Conservation (phyloP, 35 echinoderm and acorn worm species). For the Lytechinus variegatus region DNA sequence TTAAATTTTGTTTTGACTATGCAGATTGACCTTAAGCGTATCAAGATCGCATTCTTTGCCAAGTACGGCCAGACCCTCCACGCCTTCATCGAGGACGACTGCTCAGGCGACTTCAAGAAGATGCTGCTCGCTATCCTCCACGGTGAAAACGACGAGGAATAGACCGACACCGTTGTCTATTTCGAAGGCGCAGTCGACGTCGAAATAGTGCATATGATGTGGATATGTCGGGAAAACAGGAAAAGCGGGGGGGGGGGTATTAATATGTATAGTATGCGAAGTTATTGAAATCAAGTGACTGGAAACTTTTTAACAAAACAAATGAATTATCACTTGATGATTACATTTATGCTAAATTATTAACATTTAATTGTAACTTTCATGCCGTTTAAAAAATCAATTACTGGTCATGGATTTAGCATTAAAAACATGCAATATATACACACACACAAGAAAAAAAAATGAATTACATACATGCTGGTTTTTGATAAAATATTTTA, state of each 20-base stretch:
- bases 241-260: background rate
- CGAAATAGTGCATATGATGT: background rate
- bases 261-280: background rate
- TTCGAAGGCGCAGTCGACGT: background rate
- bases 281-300: background rate
- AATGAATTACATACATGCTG: no score
- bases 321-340: background rate
- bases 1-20: background rate
- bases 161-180: background rate
- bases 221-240: background rate
- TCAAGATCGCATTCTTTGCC: conserved; percentile 79
- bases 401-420: no score
- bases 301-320: background rate
- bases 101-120: conserved; percentile 82
- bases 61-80: conserved; percentile 82
- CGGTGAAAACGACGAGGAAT: conserved; percentile 83
- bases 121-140: conserved; percentile 80
- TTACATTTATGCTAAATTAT: background rate
- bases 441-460: no score
- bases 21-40: conserved; percentile 81
- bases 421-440: no score
- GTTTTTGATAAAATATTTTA: no score
- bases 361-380: background rate
- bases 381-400: no score
- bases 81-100: conserved; percentile 72